These are phyloP conservation scores for Hirtodrosophila confusa DNA, from an alignment of 2,888 invertebrate species.

Conservation along the genomic window DNA sequence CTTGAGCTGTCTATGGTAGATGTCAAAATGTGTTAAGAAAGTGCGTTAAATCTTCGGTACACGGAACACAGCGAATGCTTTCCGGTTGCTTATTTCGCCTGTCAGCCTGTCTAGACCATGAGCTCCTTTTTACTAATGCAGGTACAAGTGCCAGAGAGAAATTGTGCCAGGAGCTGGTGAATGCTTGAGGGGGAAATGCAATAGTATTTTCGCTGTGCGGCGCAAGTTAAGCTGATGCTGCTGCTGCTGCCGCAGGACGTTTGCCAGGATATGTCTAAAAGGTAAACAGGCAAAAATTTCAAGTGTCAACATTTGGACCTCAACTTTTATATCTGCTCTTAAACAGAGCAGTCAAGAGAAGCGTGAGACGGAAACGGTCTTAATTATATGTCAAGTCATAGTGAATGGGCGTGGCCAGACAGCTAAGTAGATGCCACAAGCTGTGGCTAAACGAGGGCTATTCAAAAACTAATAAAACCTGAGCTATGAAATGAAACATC, in stretches of 20 bases:
- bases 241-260: slow-evolving; percentile 42
- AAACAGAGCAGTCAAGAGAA: slow-evolving; percentile 30
- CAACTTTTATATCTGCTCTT: slow-evolving; percentile 49
- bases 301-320: slow-evolving; percentile 59
- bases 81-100: slow-evolving; percentile 5
- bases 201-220: slow-evolving; percentile 14
- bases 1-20: no score
- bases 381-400: slow-evolving; percentile 57
- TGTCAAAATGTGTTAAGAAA: no score
- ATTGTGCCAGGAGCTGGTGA: no score
- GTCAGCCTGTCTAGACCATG: slow-evolving; percentile 21
- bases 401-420: slow-evolving; percentile 32
- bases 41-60: no score
- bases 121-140: slow-evolving; percentile 17
- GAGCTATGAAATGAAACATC: background rate
- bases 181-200: slow-evolving; percentile 9
- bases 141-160: background rate
- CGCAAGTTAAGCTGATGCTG: slow-evolving; percentile 13
- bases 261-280: slow-evolving; percentile 59
- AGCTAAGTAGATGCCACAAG: slow-evolving; percentile 31
- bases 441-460: slow-evolving; percentile 37
- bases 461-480: background rate
- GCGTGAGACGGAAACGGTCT: slow-evolving; percentile 26
- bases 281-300: slow-evolving; percentile 49
- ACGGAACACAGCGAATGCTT: no score